Conservation (phyloP, 1,140 invertebrate species). For the Drosophila azteca region DNA sequence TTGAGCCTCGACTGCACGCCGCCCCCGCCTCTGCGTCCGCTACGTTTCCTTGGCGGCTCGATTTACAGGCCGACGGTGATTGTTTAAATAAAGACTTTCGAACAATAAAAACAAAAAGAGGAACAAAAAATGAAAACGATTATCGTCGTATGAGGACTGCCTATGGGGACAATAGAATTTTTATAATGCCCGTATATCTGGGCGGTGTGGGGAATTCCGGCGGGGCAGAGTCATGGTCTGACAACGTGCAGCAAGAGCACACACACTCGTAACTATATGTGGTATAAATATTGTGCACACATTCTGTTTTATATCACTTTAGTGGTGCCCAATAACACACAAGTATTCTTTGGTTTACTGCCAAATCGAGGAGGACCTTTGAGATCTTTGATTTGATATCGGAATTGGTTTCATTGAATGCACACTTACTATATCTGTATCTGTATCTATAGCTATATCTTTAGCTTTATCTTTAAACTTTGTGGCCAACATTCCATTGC, state of each 20-base stretch:
- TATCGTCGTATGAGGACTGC: constrained; percentile 36
- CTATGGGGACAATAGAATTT: constrained; percentile 41
- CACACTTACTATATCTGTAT: too few relatives aligned
- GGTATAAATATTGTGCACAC: background rate
- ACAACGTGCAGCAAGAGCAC: constrained; percentile 16
- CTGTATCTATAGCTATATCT: too few relatives aligned
- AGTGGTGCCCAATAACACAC: background rate
- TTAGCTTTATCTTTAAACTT: background rate
- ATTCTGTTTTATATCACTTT: background rate
- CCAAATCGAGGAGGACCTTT: too few relatives aligned
- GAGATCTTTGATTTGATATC: too few relatives aligned
- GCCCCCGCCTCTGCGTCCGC: too few relatives aligned
- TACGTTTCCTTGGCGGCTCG: constrained; percentile 7
- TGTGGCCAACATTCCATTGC: too few relatives aligned
- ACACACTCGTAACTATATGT: too few relatives aligned
- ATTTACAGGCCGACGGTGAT: constrained; percentile 74
- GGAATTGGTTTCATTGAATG: too few relatives aligned
- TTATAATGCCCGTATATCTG: constrained; percentile 44
- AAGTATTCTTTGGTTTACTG: background rate
- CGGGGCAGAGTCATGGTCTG: constrained; percentile 29
- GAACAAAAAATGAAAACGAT: constrained; percentile 44
- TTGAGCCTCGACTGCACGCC: background rate
- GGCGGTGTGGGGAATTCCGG: constrained; percentile 22
- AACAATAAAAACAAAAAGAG: background rate
- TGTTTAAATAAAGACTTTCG: constrained; percentile 57